A percentile compares a stretch with the other conserved stretches of the same genome.
phyloP scores from a whole-genome alignment of 2,797 vertebrate genomes.

The Stomatorhinus walkeri region DNA sequence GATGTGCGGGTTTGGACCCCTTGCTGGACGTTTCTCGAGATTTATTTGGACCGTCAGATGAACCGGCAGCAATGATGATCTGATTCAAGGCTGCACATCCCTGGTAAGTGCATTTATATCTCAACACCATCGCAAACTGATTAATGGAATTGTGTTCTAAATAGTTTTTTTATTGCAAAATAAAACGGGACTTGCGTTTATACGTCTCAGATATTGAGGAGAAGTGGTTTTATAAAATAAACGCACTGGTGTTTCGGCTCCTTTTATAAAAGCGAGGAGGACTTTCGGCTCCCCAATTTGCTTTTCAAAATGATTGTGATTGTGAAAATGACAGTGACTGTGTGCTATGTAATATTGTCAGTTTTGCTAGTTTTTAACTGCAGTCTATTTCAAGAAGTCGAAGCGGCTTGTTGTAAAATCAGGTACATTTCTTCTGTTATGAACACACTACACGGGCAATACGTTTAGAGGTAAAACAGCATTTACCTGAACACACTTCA shows the following conservation, averaged over 20 bases:
- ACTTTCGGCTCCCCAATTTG: background rate
- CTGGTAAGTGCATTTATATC: background rate
- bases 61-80: background rate
- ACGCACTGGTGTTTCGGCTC: background rate
- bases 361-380: background rate
- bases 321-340: background rate
- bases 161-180: background rate
- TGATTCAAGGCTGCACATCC: background rate
- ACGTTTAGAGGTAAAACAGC: background rate
- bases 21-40: background rate
- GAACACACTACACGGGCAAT: background rate
- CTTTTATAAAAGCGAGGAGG: background rate
- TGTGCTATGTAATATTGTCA: background rate
- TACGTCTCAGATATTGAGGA: background rate
- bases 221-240: background rate
- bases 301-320: background rate
- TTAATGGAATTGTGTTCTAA: background rate
- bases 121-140: background rate
- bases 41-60: background rate
- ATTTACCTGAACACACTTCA: background rate
- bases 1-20: background rate
- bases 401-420: background rate
- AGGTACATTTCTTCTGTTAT: background rate
- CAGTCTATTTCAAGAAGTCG: background rate
- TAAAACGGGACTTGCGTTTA: background rate